Evolutionary conservation across 2,888 invertebrate genomes (phyloP).

Genomic region (Aphodius granarius): DNA sequence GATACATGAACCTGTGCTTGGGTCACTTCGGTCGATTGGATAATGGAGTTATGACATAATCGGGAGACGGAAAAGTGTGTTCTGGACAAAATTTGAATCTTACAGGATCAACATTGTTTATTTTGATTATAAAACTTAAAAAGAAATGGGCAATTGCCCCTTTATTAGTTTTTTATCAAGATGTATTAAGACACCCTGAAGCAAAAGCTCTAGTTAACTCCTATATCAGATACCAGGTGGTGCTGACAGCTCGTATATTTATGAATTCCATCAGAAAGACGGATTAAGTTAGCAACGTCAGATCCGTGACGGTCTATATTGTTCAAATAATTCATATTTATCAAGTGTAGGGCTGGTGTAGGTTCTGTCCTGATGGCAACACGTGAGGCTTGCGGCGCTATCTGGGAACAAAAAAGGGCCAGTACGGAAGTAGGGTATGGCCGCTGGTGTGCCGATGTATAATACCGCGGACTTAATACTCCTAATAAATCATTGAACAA

Average conservation of each 20-base stretch:
- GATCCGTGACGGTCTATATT: slow-evolving; percentile 8
- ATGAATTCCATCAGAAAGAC: not conserved
- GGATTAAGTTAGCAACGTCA: not conserved
- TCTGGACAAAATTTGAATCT: not conserved
- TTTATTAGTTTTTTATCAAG: not conserved
- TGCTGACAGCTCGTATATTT: not conserved
- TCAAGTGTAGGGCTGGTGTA: slow-evolving; percentile 2
- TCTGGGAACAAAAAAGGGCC: slow-evolving; percentile 7
- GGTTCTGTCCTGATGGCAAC: slow-evolving; percentile 6
- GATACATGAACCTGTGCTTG: not conserved
- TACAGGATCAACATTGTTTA: not conserved
- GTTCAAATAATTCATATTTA: slow-evolving; percentile 17
- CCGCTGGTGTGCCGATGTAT: not conserved
- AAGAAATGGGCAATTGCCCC: too few species aligned
- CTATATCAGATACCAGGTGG: not conserved
- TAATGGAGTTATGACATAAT: not conserved
- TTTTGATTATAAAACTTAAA: too few species aligned
- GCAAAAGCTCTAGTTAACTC: not conserved
- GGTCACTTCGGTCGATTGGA: not conserved
- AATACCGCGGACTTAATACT: not conserved
- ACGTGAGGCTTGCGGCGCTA: slow-evolving; percentile 11
- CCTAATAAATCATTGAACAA: slow-evolving; percentile 9
- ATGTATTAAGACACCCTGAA: not conserved
- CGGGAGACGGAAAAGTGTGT: not conserved
- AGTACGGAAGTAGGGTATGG: not conserved